Evolutionary conservation across 2,113 vertebrate genomes (phyloP).

Genomic region (Mobula hypostoma): DNA sequence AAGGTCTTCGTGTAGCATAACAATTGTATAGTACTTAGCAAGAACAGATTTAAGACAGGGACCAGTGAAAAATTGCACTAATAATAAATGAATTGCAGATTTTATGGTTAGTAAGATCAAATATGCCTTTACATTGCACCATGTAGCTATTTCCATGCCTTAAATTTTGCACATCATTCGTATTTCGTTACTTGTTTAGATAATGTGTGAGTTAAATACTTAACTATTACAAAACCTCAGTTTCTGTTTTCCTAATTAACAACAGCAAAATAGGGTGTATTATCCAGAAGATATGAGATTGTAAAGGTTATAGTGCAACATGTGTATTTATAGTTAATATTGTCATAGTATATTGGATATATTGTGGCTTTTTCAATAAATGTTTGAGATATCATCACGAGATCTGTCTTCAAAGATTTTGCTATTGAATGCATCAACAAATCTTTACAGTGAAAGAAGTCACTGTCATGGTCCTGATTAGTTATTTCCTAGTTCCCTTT

Average conservation of each 20-base stretch:
- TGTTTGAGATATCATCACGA: neutral
- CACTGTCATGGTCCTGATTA: too few species aligned
- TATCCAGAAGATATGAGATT: neutral
- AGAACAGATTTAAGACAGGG: neutral
- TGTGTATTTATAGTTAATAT: neutral
- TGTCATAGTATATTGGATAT: neutral
- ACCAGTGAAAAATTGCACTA: neutral
- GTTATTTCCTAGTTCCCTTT: too few species aligned
- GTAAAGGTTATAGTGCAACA: neutral
- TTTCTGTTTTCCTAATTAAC: neutral
- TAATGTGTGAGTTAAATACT: neutral
- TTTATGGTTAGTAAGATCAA: neutral
- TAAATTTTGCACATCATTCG: neutral
- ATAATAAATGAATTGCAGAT: neutral
- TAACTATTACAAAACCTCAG: neutral
- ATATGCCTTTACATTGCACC: neutral
- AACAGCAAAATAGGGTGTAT: neutral
- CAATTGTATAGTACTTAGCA: neutral
- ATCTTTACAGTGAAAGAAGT: neutral
- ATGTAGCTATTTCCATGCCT: neutral
- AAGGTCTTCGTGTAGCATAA: neutral
- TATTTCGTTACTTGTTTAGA: neutral
- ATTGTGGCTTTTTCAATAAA: neutral
- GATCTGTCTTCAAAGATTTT: neutral
- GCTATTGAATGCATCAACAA: neutral